Base-by-base conservation (phyloP, 2,113 vertebrate genomes). In the Pogonocichla stellata region DNA sequence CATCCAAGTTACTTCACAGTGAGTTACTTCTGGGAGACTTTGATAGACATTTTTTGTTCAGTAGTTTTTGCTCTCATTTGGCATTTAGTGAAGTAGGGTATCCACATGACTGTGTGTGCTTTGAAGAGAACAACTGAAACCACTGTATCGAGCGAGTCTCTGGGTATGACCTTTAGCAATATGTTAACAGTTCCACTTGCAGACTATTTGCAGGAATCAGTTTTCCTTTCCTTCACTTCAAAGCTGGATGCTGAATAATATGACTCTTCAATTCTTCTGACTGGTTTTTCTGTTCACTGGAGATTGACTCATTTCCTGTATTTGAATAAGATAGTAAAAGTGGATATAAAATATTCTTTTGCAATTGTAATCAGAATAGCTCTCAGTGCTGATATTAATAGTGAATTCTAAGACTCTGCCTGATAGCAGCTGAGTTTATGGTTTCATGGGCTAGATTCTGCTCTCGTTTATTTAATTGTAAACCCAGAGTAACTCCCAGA, bases 271-370 rank as follows among this genome's bases (percentile, higher is more conserved):
- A 26, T 88, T 75, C 85, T 87, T 96, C 90, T 95, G 89, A 67
- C 96, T 95, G 89, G 85, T 84, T 93, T 93, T 95, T 95, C 93
- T 94, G 92, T 92, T 96, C 38, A 10, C 92, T 84, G 92, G 48
- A 84, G 94, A 92, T 84, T 97, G 95, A 96, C 92, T 97, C 95
- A 96, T 96, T 95, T 97, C 96, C 94, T 97, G 92, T 95, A 80
- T 96, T 96, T 97, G 96, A 97, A 96, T 93, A 97, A 96, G 94
- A 95, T 93, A 90, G 96, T 95, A 90, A 95, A 92, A 95, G 94
- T 96, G 96, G 95, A 71, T 97, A 93, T 95, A 92, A 96, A 95
- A 96, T 95, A 93, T 93, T 95, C 77, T 95, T 96, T 96, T 95
- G 93, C 85, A 95, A 93, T 97, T 96, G 94, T 93, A 95, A 96